phyloP scores from a whole-genome alignment of 2,888 invertebrate genomes.

The Keiferia lycopersicella region DNA sequence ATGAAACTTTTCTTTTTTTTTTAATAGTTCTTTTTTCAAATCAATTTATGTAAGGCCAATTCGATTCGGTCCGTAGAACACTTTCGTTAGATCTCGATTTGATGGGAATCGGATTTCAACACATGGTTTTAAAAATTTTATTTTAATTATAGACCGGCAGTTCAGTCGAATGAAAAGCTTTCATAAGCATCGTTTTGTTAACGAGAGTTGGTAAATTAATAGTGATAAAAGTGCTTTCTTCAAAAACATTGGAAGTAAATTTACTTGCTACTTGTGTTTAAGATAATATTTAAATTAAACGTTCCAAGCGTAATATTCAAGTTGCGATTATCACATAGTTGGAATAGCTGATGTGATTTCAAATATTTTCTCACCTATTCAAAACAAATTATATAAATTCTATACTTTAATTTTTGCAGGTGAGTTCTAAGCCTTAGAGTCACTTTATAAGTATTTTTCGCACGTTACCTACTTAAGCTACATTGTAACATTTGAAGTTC shows the following conservation, averaged over 20 bases:
- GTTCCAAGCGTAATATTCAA: too few species aligned
- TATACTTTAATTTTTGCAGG: neutral
- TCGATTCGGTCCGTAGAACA: conserved; percentile 17
- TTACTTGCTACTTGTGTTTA: too few species aligned
- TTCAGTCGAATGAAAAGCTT: conserved; percentile 1
- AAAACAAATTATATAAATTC: too few species aligned
- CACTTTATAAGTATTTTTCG: too few species aligned
- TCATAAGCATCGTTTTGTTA: neutral
- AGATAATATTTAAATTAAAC: too few species aligned
- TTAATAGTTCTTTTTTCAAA: neutral
- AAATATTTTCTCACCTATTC: too few species aligned
- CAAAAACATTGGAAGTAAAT: too few species aligned
- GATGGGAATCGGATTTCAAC: conserved; percentile 2
- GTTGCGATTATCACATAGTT: too few species aligned
- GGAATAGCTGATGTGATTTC: too few species aligned
- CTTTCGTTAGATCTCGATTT: conserved; percentile 17
- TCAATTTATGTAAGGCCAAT: conserved; percentile 3
- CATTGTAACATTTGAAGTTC: neutral
- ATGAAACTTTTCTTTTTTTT: neutral
- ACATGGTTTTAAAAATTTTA: neutral
- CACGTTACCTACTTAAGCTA: neutral
- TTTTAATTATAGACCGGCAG: conserved; percentile 1
- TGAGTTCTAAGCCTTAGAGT: too few species aligned
- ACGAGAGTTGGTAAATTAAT: neutral
- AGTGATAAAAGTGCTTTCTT: too few species aligned